Evolutionary conservation across 2,113 vertebrate species (phyloP).

Genomic region (Solea solea): DNA sequence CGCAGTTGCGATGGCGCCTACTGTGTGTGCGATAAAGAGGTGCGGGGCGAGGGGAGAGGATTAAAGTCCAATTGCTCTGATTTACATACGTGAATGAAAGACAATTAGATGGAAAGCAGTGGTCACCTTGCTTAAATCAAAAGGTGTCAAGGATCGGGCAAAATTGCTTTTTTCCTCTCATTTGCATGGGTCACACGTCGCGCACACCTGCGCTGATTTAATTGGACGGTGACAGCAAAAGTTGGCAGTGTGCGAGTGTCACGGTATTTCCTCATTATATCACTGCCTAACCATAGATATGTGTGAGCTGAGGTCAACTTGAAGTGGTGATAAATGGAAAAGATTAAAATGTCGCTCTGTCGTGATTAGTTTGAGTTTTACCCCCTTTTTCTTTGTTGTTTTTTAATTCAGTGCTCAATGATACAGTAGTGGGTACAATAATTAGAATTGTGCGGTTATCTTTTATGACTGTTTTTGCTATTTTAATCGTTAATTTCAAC

Average conservation of each 20-base stretch:
- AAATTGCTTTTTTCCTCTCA: conserved; percentile 57
- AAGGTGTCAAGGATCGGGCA: conserved; percentile 31
- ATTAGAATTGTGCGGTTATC: too few species aligned
- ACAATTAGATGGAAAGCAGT: conserved; percentile 25
- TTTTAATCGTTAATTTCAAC: too few species aligned
- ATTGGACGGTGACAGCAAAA: conserved; percentile 27
- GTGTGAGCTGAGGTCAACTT: conserved; percentile 12
- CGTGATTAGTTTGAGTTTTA: not conserved
- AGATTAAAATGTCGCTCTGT: conserved; percentile 4
- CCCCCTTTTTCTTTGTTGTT: not conserved
- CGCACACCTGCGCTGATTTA: conserved; percentile 36
- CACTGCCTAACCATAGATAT: conserved; percentile 1
- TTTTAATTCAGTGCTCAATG: not conserved
- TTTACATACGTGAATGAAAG: conserved; percentile 12
- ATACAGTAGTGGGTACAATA: too few species aligned
- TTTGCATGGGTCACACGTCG: conserved; percentile 51
- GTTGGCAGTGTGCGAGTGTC: not conserved
- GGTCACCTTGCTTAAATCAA: conserved; percentile 41
- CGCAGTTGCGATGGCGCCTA: not conserved
- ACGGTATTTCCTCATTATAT: conserved; percentile 15
- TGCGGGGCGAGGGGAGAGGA: not conserved
- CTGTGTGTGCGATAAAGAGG: not conserved
- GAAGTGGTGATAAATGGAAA: conserved; percentile 1
- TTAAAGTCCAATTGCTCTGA: conserved; percentile 1
- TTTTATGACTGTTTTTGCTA: too few species aligned